Percentiles rank a stretch among this genome's conserved stretches.
These are phyloP conservation scores for Pachydiplax longipennis DNA, from an alignment of 2,888 invertebrate species.

Conservation along the genomic window DNA sequence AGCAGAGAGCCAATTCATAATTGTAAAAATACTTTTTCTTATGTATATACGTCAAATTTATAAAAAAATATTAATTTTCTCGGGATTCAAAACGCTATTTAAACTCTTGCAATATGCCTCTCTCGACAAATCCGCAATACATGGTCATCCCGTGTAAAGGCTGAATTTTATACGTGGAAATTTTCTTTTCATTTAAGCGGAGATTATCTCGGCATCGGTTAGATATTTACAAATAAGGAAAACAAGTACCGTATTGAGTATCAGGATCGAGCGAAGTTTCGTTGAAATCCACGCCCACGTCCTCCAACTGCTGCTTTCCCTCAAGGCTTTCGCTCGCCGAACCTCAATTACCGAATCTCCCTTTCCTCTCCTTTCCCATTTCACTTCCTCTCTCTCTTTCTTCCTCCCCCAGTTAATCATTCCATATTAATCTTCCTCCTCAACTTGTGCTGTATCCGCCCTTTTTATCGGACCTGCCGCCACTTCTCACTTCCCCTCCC, in stretches of 20 bases:
- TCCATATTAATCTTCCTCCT: conserved; percentile 16
- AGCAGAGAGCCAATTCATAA: too few species aligned
- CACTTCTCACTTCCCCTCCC: not conserved
- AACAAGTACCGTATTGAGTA: too few species aligned
- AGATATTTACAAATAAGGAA: too few species aligned
- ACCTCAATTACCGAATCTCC: not conserved
- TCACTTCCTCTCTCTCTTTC: not conserved
- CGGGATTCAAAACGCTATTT: too few species aligned
- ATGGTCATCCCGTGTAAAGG: not conserved
- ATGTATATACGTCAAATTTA: too few species aligned
- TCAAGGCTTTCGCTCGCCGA: not conserved
- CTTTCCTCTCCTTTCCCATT: not conserved
- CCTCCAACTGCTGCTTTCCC: not conserved
- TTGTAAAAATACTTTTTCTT: too few species aligned
- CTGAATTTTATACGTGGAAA: too few species aligned
- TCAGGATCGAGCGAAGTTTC: too few species aligned
- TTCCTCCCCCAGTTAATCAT: not conserved
- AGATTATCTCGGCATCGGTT: too few species aligned
- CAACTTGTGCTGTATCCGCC: not conserved
- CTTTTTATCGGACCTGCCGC: not conserved
- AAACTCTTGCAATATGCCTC: too few species aligned
- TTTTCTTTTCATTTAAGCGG: too few species aligned
- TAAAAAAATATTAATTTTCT: too few species aligned
- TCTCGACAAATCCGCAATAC: not conserved
- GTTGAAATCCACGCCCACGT: not conserved